Evolutionary conservation across 2,888 invertebrate genomes (phyloP).

Genomic region (Protodeltote pygarga): DNA sequence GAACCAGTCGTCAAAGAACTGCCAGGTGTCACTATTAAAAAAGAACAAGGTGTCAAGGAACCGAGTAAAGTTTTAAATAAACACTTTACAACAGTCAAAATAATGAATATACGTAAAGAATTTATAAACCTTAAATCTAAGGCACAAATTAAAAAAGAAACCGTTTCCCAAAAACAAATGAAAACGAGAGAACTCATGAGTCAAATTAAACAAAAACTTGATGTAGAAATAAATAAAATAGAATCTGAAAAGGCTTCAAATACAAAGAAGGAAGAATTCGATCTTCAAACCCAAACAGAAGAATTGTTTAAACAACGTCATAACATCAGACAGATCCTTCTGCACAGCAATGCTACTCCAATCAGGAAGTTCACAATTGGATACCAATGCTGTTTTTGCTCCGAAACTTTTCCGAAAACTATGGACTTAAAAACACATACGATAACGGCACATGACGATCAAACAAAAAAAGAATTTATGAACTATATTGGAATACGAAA

Average conservation of each 20-base stretch:
- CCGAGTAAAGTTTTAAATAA: too few relatives aligned
- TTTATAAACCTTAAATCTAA: slow-evolving; percentile 2
- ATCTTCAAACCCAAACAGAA: too few relatives aligned
- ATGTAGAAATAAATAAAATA: too few relatives aligned
- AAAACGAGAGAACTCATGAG: not conserved
- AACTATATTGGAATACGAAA: slow-evolving; percentile 59
- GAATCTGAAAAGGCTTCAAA: not conserved
- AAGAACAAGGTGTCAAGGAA: too few relatives aligned
- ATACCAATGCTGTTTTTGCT: slow-evolving; percentile 69
- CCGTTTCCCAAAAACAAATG: not conserved
- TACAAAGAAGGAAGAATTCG: not conserved
- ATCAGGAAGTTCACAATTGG: slow-evolving; percentile 63
- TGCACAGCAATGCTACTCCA: slow-evolving; percentile 70
- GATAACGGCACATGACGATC: slow-evolving; percentile 33
- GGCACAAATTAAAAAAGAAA: slow-evolving; percentile 5
- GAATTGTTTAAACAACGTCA: slow-evolving; percentile 58
- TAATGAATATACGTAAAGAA: too few relatives aligned
- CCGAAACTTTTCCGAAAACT: slow-evolving; percentile 56
- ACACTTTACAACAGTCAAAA: too few relatives aligned
- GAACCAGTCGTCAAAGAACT: too few relatives aligned
- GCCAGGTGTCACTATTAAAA: too few relatives aligned
- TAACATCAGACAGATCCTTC: slow-evolving; percentile 62
- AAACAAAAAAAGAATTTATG: slow-evolving; percentile 52
- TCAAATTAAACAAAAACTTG: too few relatives aligned
- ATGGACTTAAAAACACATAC: slow-evolving; percentile 64